Percentiles rank a stretch among this genome's conserved stretches.
Evolutionary conservation across 92 coral and sea anemone genomes (phyloP).

Genomic region (Palythoa grandiflora): DNA sequence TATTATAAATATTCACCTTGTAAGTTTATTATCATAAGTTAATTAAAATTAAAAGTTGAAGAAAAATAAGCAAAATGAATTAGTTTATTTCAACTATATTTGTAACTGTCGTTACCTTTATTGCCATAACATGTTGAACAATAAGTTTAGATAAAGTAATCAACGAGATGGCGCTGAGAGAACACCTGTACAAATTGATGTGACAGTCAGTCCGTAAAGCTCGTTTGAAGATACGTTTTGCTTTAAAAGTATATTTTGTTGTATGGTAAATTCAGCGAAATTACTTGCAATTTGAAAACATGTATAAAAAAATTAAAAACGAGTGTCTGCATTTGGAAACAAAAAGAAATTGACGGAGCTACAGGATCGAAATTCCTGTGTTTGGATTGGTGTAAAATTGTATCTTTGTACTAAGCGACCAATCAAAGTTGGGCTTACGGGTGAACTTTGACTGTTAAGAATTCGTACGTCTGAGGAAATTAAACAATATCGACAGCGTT

Average conservation of each 20-base stretch:
- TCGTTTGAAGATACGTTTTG: neutral
- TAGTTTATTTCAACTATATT: neutral
- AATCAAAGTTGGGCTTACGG: too few species aligned
- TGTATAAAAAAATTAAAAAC: neutral
- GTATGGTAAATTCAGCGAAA: neutral
- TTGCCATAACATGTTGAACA: neutral
- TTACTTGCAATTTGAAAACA: neutral
- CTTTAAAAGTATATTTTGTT: neutral
- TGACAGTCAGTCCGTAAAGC: neutral
- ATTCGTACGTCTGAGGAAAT: neutral
- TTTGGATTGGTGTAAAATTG: neutral
- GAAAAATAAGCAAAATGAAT: neutral
- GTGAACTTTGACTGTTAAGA: too few species aligned
- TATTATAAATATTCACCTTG: too few species aligned
- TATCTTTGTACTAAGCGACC: neutral
- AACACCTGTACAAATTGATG: neutral
- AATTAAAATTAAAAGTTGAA: neutral
- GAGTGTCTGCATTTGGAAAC: neutral
- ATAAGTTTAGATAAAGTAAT: neutral
- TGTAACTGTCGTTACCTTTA: constrained; percentile 7
- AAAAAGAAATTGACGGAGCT: neutral
- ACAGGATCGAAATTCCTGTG: neutral
- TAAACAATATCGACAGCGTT: neutral
- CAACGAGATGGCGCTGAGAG: neutral
- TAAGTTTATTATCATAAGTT: neutral